phyloP scores from a whole-genome alignment of 2,113 vertebrate species.

The Sphyrna mokarran region DNA sequence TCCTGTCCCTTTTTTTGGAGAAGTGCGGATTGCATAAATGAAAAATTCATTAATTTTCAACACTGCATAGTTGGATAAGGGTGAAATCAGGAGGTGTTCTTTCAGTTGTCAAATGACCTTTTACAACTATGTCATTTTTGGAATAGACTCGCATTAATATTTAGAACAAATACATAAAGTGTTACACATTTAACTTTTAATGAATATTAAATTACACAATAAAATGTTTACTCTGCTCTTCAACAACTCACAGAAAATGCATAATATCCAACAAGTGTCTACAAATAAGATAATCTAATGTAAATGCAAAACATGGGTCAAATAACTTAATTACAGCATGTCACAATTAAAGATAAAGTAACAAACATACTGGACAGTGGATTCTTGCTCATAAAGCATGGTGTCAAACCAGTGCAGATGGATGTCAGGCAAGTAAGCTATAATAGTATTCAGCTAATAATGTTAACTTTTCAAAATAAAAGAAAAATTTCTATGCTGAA shows the following conservation, averaged over 20 bases:
- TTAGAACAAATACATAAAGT: not conserved
- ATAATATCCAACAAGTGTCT: slow-evolving; percentile 6
- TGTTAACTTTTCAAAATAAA: slow-evolving; percentile 1
- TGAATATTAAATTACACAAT: not conserved
- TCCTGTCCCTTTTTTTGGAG: not conserved
- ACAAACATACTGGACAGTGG: not conserved
- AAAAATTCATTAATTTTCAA: not conserved
- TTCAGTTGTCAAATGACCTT: not conserved
- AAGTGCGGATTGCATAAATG: not conserved
- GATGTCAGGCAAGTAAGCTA: not conserved
- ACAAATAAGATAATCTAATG: not conserved
- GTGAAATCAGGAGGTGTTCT: not conserved
- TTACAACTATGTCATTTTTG: not conserved
- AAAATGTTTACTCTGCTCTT: not conserved
- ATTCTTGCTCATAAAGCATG: not conserved
- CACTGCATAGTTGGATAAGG: not conserved
- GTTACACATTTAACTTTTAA: slow-evolving; percentile 15
- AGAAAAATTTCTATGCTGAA: not conserved
- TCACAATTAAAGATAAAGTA: not conserved
- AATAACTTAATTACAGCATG: slow-evolving; percentile 26
- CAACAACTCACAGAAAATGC: not conserved
- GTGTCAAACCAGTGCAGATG: not conserved
- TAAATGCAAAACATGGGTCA: slow-evolving; percentile 18
- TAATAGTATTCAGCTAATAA: not conserved
- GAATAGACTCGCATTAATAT: not conserved